Evolutionary conservation across 2,797 vertebrate species (phyloP), one percentile per base, ranked within the genome.

Genomic region (Morus bassanus): DNA sequence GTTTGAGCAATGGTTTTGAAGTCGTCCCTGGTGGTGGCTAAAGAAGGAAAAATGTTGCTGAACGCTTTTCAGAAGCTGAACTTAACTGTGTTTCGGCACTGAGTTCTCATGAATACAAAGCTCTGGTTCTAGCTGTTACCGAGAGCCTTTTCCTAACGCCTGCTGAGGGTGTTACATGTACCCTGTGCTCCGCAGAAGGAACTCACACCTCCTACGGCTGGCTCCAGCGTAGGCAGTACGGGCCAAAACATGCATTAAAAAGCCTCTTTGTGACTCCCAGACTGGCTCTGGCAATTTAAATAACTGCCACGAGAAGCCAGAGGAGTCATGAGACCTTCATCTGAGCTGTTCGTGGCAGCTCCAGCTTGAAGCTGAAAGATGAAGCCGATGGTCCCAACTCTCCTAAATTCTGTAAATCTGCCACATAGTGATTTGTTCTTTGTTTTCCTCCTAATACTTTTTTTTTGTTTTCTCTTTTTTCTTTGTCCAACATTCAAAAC

Each of bases 391-490:
- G 9, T 74, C 43, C 21, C 24, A 64, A 6, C n/a, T 30, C 31
- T 41, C 35, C 35, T 59, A 5, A 1, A 13, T 50, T 88, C 73
- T 85, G 6, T 82, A 57, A 19, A 31, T 41, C 33, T 74, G 23
- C 43, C n/a, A 35, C 1, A 2, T 24, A 56, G 50, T 21, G 31
- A 33, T 69, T 35, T 59, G 17, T 31, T 28, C 56, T 27, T 73
- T 81, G 14, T 69, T 91, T 89, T 79, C 54, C 43, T 96, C 33
- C 78, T 95, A 57, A 89, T 37, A 24, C 86, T 84, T 37, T 17
- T 10, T 94, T 94, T 82, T 94, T 91, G 68, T 95, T 60, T 97
- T 95, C 89, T 95, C 84, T 96, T 91, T 91, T 93, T 85, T 63
- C 84, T 80, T 96, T 72, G 77, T 76, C 81, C 16, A 9, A 83